These are phyloP conservation scores for Beroe forskalii DNA, from an alignment of 37 sponge, comb jelly and placozoan species.

Conservation along the genomic window DNA sequence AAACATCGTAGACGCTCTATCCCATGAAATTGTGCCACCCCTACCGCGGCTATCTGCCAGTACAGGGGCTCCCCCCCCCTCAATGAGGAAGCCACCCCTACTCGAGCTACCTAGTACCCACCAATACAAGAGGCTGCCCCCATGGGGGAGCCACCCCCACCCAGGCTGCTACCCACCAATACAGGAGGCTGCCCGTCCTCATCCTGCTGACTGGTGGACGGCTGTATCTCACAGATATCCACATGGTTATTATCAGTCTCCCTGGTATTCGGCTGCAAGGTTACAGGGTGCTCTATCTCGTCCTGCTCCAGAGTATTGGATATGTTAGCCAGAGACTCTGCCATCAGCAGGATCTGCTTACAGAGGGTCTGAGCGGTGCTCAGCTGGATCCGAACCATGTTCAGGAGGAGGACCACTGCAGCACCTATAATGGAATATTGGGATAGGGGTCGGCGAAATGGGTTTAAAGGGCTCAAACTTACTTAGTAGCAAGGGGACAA, in stretches of 20 bases:
- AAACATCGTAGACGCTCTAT: too few relatives aligned
- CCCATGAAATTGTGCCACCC: too few relatives aligned
- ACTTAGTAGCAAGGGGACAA: too few relatives aligned
- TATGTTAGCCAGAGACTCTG: conserved; percentile 35
- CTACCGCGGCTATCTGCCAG: too few relatives aligned
- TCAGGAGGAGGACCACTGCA: conserved; percentile 5
- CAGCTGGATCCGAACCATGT: conserved; percentile 48
- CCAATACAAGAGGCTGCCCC: too few relatives aligned
- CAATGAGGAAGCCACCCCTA: too few relatives aligned
- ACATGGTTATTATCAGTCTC: background rate
- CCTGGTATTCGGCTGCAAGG: background rate
- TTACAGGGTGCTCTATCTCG: conserved; percentile 9
- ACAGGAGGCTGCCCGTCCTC: background rate
- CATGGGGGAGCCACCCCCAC: too few relatives aligned
- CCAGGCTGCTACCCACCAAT: background rate
- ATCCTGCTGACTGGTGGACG: background rate
- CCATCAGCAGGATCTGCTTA: conserved; percentile 8
- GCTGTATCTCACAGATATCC: background rate
- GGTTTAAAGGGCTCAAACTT: too few relatives aligned
- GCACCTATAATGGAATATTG: background rate
- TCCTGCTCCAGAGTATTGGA: conserved; percentile 21
- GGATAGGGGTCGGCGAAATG: background rate
- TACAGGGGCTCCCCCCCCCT: too few relatives aligned
- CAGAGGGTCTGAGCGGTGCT: conserved; percentile 36
- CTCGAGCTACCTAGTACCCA: too few relatives aligned